Percentiles rank a stretch among this genome's conserved stretches.
Conservation (phyloP, 2,113 vertebrate genomes). For the Xenus cinereus region DNA sequence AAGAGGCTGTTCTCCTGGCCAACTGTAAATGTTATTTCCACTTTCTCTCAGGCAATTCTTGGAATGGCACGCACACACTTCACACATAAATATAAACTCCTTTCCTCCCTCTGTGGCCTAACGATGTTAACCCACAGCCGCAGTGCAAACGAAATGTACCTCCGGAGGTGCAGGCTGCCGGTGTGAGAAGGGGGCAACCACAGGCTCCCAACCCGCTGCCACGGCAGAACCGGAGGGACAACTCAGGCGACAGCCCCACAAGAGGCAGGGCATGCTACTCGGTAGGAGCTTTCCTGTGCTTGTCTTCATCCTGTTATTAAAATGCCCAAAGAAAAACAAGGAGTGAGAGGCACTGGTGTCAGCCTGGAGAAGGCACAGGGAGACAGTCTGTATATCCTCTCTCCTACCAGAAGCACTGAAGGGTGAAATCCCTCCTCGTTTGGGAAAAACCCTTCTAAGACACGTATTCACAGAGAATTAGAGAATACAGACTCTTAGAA, state of each 20-base stretch:
- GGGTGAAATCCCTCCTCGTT: neutral
- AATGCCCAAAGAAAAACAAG: neutral
- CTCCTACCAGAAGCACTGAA: neutral
- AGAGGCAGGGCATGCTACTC: no score
- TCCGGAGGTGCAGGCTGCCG: fast-evolving
- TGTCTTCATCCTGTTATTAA: neutral
- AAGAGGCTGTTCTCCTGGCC: neutral
- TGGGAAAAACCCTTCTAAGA: neutral
- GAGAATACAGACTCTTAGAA: neutral
- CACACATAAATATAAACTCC: neutral
- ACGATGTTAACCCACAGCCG: neutral
- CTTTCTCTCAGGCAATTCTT: neutral
- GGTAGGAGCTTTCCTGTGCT: neutral
- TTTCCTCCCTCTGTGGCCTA: neutral
- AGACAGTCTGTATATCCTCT: neutral
- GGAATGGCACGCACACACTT: neutral
- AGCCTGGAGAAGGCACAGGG: neutral
- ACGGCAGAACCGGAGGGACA: neutral
- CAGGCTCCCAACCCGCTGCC: neutral
- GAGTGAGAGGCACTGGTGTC: neutral
- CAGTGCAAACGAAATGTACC: neutral
- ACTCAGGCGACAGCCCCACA: fast-evolving
- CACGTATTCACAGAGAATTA: neutral
- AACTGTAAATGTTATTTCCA: neutral
- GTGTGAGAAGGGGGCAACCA: neutral